These are phyloP conservation scores for Lasioglossum zephyrum DNA, from an alignment of 2,888 invertebrate species.

Conservation along the genomic window DNA sequence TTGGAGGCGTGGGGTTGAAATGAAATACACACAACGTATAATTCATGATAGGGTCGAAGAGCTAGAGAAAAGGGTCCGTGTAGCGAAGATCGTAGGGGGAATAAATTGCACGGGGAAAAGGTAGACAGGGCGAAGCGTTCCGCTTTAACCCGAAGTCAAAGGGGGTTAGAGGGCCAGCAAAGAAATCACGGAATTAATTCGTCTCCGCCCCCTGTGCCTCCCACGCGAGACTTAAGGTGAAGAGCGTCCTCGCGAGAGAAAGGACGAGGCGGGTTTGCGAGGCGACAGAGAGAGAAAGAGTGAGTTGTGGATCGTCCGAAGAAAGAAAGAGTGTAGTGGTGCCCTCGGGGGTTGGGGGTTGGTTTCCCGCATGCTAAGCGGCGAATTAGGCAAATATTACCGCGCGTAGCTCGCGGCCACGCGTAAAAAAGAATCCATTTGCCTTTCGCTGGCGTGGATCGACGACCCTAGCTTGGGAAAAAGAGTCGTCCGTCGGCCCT, in stretches of 20 bases:
- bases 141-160: not conserved
- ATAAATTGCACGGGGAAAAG: not conserved
- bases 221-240: not conserved
- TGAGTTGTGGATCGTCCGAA: not conserved
- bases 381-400: slow-evolving; percentile 67
- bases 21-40: not conserved
- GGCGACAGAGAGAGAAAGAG: not conserved
- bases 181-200: slow-evolving; percentile 23
- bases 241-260: slow-evolving; percentile 6
- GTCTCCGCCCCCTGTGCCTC: not conserved
- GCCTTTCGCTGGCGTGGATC: slow-evolving; percentile 37
- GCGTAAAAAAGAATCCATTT: slow-evolving; percentile 59
- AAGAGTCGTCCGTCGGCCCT: not conserved
- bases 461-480: slow-evolving; percentile 28
- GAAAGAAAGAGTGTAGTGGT: slow-evolving; percentile 8
- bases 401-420: slow-evolving; percentile 31
- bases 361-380: slow-evolving; percentile 65
- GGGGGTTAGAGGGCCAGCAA: not conserved
- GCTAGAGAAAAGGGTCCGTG: not conserved
- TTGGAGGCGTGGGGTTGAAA: not conserved
- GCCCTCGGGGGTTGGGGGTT: slow-evolving; percentile 1
- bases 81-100: not conserved
- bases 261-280: not conserved
- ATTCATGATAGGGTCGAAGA: not conserved
- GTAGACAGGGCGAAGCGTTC: not conserved